Evolutionary conservation across 2,888 invertebrate genomes (phyloP).

Genomic region (Cantharis lateralis): DNA sequence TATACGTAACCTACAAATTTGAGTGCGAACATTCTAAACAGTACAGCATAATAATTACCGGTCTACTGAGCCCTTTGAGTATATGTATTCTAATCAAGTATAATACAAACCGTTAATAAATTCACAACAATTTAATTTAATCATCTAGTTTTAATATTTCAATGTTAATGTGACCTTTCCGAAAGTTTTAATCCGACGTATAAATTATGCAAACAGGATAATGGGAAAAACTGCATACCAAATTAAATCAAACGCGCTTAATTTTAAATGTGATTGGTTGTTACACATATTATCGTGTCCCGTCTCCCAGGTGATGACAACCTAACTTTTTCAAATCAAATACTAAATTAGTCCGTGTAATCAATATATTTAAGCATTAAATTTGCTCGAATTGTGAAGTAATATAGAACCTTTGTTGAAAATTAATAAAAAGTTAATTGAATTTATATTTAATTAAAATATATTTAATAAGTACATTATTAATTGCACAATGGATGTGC

Average conservation of each 20-base stretch:
- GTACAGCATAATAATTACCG: not conserved
- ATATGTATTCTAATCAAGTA: not conserved
- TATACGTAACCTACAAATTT: slow-evolving; percentile 4
- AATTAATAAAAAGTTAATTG: not conserved
- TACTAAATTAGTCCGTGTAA: not conserved
- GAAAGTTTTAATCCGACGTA: not conserved
- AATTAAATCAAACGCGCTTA: not conserved
- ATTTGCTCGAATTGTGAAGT: not conserved
- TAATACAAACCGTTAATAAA: not conserved
- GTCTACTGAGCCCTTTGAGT: not conserved
- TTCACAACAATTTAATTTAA: not conserved
- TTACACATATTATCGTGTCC: not conserved
- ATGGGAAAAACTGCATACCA: not conserved
- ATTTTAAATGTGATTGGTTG: not conserved
- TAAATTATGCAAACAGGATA: not conserved
- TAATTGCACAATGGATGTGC: no score
- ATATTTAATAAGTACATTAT: no score
- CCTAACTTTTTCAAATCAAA: not conserved
- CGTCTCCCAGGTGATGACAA: not conserved
- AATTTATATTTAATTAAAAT: not conserved
- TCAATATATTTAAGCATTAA: not conserved
- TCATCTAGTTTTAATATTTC: not conserved
- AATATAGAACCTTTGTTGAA: not conserved
- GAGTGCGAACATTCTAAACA: slow-evolving; percentile 1
- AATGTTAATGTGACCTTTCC: not conserved